Base-by-base conservation (phyloP, 2,113 vertebrate genomes). In the Illadopsis cleaveri region DNA sequence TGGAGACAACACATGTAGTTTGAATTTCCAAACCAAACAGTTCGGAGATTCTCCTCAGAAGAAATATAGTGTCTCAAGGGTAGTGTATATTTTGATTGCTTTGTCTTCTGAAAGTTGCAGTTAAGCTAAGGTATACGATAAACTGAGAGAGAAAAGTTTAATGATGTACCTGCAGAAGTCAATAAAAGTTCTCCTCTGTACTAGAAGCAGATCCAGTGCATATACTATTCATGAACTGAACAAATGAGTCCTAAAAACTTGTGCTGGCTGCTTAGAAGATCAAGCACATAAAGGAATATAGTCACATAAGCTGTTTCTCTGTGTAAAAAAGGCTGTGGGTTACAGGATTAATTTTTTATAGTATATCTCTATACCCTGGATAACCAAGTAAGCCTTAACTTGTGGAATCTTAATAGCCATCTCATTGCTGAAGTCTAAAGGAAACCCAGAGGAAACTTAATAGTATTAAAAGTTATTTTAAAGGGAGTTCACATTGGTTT, bases 401-500 rank as follows among this genome's bases (percentile, higher is more conserved):
- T 97, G 87, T 94, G 96, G 97, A 97, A 98, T 97, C 95, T 98
- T 97, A 97, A 95, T 95, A 97, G 94, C 86, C 95, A 95, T 91
- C 94, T 97, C 90, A 92, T 88, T 97, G 97, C 97, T 96, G 92
- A 96, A 98, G 94, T 97, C 81, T 91, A 96, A 97, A 97, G 95
- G 97, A 98, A 98, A 97, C 95, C 88, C 91, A 96, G 82, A 98
- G 96, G 97, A 98, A 98, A 98, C 97, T 94, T 96, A 98, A 96
- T 98, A 98, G 97, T 97, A 98, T 96, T 96, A 97, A 94, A 98
- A 97, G 97, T 98, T 98, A 96, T 98, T 98, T 98, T 97, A 98
- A 98, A 97, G 90, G 97, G 96, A 97, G 96, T 98, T 98, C 96
- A 97, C 97, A 28, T 96, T 94, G 86, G 95, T 97, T 97, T 93